A percentile compares a stretch with the other conserved stretches of the same genome.
Evolutionary conservation across 2,797 vertebrate species (phyloP).

Genomic region (Babyrousa celebensis): DNA sequence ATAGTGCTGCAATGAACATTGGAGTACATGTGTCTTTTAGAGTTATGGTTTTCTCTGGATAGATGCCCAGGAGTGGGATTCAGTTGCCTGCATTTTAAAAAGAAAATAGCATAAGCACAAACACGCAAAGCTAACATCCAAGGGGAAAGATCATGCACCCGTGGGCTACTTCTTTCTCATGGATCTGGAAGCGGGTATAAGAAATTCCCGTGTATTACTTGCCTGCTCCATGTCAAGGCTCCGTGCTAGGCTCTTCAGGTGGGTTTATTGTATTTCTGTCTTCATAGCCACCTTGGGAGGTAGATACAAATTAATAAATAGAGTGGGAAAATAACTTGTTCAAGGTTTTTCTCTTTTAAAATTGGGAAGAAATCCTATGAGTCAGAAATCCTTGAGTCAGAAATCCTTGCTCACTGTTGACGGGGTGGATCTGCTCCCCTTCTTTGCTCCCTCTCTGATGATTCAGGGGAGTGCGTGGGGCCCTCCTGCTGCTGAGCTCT

Average conservation of each 20-base stretch:
- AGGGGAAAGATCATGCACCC: background rate
- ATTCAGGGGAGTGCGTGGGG: background rate
- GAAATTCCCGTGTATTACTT: background rate
- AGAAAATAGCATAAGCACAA: background rate
- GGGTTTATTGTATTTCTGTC: background rate
- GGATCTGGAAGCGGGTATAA: background rate
- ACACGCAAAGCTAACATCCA: background rate
- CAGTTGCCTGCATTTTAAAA: background rate
- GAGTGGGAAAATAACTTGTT: background rate
- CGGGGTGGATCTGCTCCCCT: background rate
- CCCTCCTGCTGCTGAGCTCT: background rate
- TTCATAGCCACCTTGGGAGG: background rate
- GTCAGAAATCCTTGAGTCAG: constrained; percentile 64
- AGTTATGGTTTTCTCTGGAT: no score
- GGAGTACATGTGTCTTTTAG: no score
- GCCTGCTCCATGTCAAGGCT: background rate
- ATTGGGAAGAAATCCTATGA: constrained; percentile 24
- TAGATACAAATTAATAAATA: background rate
- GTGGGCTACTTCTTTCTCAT: background rate
- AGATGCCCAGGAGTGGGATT: background rate
- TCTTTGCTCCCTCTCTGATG: background rate
- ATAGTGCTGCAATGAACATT: no score
- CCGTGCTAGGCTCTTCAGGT: background rate
- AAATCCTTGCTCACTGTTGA: constrained; percentile 10
- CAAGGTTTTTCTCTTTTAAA: constrained; percentile 55